Evolutionary conservation across 2,797 vertebrate species (phyloP).

Genomic region (Aulostomus chinensis): DNA sequence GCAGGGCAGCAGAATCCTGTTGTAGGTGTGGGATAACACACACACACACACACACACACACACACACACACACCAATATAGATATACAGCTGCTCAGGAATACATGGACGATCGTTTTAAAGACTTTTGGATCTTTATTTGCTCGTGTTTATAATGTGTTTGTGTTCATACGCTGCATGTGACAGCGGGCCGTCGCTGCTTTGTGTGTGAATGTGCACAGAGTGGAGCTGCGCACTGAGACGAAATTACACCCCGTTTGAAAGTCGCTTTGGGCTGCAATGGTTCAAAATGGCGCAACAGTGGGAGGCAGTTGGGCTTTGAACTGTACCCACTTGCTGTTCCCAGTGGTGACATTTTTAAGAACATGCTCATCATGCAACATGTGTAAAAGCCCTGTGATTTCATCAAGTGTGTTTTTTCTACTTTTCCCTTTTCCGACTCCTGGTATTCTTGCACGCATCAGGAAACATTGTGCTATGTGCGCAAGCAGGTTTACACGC

Average conservation of each 20-base stretch:
- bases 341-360: slow-evolving; percentile 47
- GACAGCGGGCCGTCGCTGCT: slow-evolving; percentile 9
- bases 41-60: slow-evolving; percentile 8
- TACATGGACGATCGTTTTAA: neutral
- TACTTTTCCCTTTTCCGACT: neutral
- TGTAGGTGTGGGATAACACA: slow-evolving; percentile 29
- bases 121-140: slow-evolving; percentile 15
- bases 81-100: neutral
- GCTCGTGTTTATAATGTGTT: slow-evolving; percentile 14
- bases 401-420: slow-evolving; percentile 18
- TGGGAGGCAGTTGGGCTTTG: slow-evolving; percentile 49
- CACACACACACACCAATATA: slow-evolving; percentile 5
- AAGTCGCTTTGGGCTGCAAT: slow-evolving; percentile 57
- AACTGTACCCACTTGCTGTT: slow-evolving; percentile 41
- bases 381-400: slow-evolving; percentile 8
- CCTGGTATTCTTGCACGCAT: slow-evolving; percentile 11
- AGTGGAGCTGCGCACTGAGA: slow-evolving; percentile 32
- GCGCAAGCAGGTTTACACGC: slow-evolving; percentile 29
- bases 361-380: slow-evolving; percentile 35
- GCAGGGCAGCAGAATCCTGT: slow-evolving; percentile 28
- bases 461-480: slow-evolving; percentile 21
- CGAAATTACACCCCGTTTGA: slow-evolving; percentile 50
- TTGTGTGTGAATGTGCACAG: slow-evolving; percentile 34
- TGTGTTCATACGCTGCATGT: slow-evolving; percentile 13
- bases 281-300: slow-evolving; percentile 72